A percentile compares a stretch with the other conserved stretches of the same genome.
phyloP scores from a whole-genome alignment of 2,797 vertebrate species.

The Mycteria americana region DNA sequence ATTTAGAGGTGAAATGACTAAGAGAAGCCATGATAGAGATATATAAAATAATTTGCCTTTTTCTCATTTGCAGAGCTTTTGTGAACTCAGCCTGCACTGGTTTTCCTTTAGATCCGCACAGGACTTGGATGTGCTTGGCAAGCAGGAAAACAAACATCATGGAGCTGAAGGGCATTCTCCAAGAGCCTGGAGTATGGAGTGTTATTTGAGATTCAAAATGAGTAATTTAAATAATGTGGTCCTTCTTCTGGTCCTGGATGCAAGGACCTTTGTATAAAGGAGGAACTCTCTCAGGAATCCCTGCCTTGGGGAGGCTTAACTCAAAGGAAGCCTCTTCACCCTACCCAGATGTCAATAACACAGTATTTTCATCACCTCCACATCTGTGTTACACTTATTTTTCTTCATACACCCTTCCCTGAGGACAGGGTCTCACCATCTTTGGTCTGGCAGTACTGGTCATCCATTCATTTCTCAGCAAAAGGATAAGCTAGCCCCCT shows the following conservation, averaged over 20 bases:
- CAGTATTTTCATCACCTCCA: not conserved
- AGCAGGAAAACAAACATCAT: not conserved
- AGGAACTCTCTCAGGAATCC: not conserved
- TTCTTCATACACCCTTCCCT: not conserved
- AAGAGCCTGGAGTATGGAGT: not conserved
- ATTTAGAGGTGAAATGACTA: constrained; percentile 51
- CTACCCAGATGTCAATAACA: not conserved
- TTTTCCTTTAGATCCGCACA: not conserved
- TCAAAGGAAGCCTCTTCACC: not conserved
- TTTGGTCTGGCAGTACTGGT: not conserved
- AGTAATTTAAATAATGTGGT: not conserved
- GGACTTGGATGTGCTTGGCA: not conserved
- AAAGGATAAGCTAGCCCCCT: not conserved
- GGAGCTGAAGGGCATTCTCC: not conserved
- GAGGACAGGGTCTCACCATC: not conserved
- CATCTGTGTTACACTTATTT: not conserved
- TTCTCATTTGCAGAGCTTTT: constrained; percentile 1
- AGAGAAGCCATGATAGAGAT: constrained; percentile 38
- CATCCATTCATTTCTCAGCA: not conserved
- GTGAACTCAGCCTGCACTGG: not conserved
- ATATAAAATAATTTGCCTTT: constrained; percentile 48
- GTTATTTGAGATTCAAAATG: not conserved
- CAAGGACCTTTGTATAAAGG: not conserved
- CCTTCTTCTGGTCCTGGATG: not conserved
- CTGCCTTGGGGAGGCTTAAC: not conserved